Evolutionary conservation across 2,797 vertebrate species (phyloP).

Genomic region (Pyrocephalus nanus): DNA sequence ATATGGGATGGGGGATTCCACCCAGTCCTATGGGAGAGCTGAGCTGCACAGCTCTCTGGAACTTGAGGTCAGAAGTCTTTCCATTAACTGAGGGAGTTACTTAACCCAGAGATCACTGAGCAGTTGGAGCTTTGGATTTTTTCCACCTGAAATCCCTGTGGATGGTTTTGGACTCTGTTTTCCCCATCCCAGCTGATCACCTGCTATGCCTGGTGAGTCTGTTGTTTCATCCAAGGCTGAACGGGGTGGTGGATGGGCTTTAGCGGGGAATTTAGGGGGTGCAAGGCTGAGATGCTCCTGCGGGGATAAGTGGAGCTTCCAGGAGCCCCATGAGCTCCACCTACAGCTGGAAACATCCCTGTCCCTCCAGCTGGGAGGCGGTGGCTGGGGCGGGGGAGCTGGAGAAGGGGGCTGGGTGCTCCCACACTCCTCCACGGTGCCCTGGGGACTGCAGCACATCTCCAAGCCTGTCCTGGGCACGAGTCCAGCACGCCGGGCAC

Average conservation of each 20-base stretch:
- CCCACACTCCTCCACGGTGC: not conserved
- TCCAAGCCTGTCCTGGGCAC: not conserved
- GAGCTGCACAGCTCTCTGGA: not conserved
- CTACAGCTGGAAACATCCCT: not conserved
- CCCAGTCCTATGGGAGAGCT: rapidly evolving
- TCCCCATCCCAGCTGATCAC: not conserved
- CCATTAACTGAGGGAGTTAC: not conserved
- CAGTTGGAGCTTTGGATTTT: not conserved
- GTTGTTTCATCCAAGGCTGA: not conserved
- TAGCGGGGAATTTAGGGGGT: not conserved
- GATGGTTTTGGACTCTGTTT: not conserved
- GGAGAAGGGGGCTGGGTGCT: not conserved
- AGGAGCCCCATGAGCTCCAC: not conserved
- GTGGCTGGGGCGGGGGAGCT: not conserved
- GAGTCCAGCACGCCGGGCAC: not conserved
- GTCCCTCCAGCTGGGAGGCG: no score
- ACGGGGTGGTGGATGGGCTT: not conserved
- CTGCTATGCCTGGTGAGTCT: not conserved
- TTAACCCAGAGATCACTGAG: not conserved
- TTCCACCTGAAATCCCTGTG: not conserved
- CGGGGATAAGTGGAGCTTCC: not conserved
- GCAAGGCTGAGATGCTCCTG: rapidly evolving
- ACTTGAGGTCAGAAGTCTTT: not conserved
- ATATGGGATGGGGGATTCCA: rapidly evolving
- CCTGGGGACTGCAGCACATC: not conserved